Base-by-base conservation (phyloP, 1,140 invertebrate genomes). In the Homalodisca vitripennis region DNA sequence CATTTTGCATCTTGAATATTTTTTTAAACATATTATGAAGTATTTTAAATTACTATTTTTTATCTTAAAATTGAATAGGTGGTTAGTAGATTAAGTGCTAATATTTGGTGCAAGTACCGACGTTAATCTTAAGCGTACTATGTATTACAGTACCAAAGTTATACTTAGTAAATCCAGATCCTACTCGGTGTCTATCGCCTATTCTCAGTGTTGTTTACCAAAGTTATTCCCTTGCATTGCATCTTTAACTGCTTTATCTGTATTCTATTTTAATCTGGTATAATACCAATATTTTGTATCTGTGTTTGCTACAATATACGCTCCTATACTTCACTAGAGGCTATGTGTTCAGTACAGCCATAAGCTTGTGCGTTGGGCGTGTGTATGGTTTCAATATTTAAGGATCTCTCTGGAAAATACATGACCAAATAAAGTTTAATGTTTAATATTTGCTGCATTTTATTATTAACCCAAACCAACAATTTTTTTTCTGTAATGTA, bases 401-500 rank as follows among this genome's bases (percentile, higher is more conserved):
- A 27, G n/a, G 55, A 60, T 60, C 55, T 53, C 48, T 60, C 55
- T 27, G 55, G 24, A 60, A 1, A n/a, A 60, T 60, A 60, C 55
- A 60, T 60, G 55, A 60, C 55, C 55, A 60, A 60, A 60, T 60
- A 60, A 60, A 60, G 55, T 60, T 60, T 27, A 60, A 60, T 60
- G 55, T 60, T 60, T 60, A 60, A 27, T 60, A 60, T 60, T 26
- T n/a, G n/a, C n/a, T n/a, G n/a, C n/a, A n/a, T n/a, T n/a, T n/a
- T n/a, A n/a, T n/a, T n/a, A n/a, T n/a, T n/a, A n/a, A n/a, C n/a
- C n/a, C n/a, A n/a, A n/a, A n/a, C n/a, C n/a, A n/a, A n/a, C n/a
- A n/a, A n/a, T n/a, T n/a, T n/a, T n/a, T n/a, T n/a, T n/a, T n/a
- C n/a, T n/a, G n/a, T n/a, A n/a, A n/a, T n/a, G n/a, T n/a, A n/a